A percentile compares a stretch with the other conserved stretches of the same genome.
phyloP scores from a whole-genome alignment of 2,797 vertebrate genomes.

The Bucorvus abyssinicus region DNA sequence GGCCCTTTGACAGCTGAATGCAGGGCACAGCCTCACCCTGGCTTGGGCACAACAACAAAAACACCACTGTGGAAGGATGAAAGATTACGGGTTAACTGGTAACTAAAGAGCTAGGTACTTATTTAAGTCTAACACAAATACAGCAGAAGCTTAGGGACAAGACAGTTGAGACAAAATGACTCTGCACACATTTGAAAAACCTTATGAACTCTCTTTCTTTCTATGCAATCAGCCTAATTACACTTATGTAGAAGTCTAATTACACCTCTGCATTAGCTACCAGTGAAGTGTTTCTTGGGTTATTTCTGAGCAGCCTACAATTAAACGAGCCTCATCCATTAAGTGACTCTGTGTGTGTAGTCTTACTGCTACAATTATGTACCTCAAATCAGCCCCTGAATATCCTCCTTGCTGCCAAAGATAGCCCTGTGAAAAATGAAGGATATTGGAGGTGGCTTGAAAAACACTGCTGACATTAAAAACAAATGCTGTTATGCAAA shows the following conservation, averaged over 20 bases:
- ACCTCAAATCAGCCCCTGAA: conserved; percentile 83
- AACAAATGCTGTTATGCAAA: conserved; percentile 41
- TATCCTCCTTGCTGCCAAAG: conserved; percentile 65
- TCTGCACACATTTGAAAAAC: conserved; percentile 79
- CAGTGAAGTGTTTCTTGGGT: conserved; percentile 86
- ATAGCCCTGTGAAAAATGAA: conserved; percentile 49
- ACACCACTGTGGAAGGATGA: background rate
- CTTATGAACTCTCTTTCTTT: conserved; percentile 79
- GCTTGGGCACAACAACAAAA: background rate
- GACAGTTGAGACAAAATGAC: conserved; percentile 45
- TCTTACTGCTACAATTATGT: conserved; percentile 84
- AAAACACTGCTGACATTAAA: conserved; percentile 3
- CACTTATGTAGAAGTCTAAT: conserved; percentile 89
- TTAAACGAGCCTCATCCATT: conserved; percentile 89
- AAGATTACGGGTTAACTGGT: background rate
- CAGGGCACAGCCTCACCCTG: background rate
- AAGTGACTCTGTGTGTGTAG: conserved; percentile 83
- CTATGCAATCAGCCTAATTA: conserved; percentile 91
- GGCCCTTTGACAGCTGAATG: background rate
- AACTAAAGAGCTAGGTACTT: background rate
- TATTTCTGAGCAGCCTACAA: conserved; percentile 84
- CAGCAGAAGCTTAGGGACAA: conserved; percentile 1
- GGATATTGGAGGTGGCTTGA: conserved; percentile 4
- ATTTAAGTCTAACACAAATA: background rate
- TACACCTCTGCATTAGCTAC: conserved; percentile 87